Base-by-base conservation (phyloP, 2,797 vertebrate genomes). In the Echeneis naucrates region DNA sequence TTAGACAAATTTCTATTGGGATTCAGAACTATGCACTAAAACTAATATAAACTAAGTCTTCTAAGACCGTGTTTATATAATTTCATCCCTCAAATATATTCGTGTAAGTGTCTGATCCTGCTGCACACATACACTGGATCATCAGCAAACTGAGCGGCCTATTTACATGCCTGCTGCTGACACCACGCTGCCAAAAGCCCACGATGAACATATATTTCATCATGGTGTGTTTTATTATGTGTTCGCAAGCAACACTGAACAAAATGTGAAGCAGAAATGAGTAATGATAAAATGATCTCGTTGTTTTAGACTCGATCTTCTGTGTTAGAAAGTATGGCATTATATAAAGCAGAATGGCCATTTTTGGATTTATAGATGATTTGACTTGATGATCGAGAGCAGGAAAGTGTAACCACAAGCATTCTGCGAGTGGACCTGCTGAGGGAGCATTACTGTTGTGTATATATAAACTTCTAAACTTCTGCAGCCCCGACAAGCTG, bases 101-200 rank as follows among this genome's bases (percentile, higher is more conserved):
- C n/a, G n/a, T n/a, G n/a, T n/a, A n/a, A 59, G 30, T 23, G 27
- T 26, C 27, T 55, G 23, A 50, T 32, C 26, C 21, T 44, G n/a
- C 8, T 51, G 13, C 47, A 61, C 67, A 61, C 17, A 40, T 40
- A 27, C 42, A n/a, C 26, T 27, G 6, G 24, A 7, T 27, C 35
- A n/a, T 27, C 38, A 35, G 27, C 27, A 24, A 42, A 58, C 58
- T 24, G 1, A 50, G 32, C 51, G n/a, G 16, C 48, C 9, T 17
- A 35, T 65, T 56, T 24, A 45, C 24, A 47, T 13, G 24, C 40
- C 47, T 40, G 48, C 38, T 50, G 59, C 54, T 47, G 55, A 35
- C 23, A 37, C 19, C 3, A 10, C 44, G 14, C 64, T 52, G 19
- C 5, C 14, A 51, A 51, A 51, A 51, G 48, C 48, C 5, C 23